These are phyloP conservation scores for Trachymyrmex septentrionalis DNA, from an alignment of 1,140 invertebrate species.

Conservation along the genomic window DNA sequence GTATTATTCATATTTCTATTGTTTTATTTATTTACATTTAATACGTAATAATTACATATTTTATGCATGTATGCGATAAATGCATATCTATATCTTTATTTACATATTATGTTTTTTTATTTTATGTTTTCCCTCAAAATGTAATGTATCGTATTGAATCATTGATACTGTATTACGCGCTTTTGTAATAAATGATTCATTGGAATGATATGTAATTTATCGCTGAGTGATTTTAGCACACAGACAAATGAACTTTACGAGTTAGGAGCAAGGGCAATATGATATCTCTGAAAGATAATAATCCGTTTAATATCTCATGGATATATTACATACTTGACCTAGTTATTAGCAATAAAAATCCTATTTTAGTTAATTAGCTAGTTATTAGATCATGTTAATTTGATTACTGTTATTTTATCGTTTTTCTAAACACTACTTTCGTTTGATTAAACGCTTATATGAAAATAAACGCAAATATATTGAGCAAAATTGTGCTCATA, in stretches of 20 bases:
- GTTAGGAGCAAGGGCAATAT: neutral
- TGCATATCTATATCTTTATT: neutral
- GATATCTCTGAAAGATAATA: constrained; percentile 7
- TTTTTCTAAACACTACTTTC: neutral
- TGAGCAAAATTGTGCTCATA: neutral
- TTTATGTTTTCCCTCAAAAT: neutral
- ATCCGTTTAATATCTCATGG: neutral
- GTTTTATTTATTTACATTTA: constrained; percentile 12
- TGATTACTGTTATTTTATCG: constrained; percentile 1
- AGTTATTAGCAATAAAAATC: no score
- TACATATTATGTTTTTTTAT: neutral
- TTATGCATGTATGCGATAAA: neutral
- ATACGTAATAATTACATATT: neutral
- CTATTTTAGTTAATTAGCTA: no score
- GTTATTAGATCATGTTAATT: no score
- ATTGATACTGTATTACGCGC: neutral
- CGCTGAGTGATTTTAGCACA: neutral
- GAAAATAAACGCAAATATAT: neutral
- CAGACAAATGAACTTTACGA: neutral
- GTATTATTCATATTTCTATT: neutral
- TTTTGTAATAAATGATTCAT: neutral
- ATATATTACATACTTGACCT: no score
- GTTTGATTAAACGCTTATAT: neutral
- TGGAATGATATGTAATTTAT: neutral
- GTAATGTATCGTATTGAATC: neutral